Evolutionary conservation across 1,140 invertebrate genomes (phyloP).

Genomic region (Calephelis virginiensis): DNA sequence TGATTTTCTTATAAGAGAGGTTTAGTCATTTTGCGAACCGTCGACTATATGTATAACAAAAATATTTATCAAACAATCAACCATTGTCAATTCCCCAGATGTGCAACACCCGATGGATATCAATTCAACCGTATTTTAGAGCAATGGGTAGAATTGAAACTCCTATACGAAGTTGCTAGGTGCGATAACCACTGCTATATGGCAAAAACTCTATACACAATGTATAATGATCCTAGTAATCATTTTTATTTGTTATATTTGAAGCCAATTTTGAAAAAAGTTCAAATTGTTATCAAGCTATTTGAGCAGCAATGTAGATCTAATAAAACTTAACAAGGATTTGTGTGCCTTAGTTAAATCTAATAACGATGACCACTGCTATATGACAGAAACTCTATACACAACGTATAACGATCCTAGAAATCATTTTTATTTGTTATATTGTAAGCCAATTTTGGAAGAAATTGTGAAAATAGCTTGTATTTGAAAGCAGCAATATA

Average conservation of each 20-base stretch:
- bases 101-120: slow-evolving; percentile 39
- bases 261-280: slow-evolving; percentile 30
- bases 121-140: slow-evolving; percentile 22
- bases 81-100: slow-evolving; percentile 53
- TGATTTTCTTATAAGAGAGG: slow-evolving; percentile 37
- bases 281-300: slow-evolving; percentile 29
- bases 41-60: slow-evolving; percentile 41
- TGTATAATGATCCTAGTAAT: slow-evolving; percentile 28
- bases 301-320: slow-evolving; percentile 32
- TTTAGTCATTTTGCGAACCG: slow-evolving; percentile 36
- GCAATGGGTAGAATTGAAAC: slow-evolving; percentile 58
- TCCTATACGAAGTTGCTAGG: slow-evolving; percentile 30
- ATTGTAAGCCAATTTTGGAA: slow-evolving; percentile 30
- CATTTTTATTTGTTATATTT: slow-evolving; percentile 34
- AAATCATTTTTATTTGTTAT: too few relatives aligned
- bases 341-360: slow-evolving; percentile 30
- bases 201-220: slow-evolving; percentile 29
- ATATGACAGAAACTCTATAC: slow-evolving; percentile 25
- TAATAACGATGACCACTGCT: too few relatives aligned
- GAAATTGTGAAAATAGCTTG: slow-evolving; percentile 25
- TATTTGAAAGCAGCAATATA: too few relatives aligned
- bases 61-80: slow-evolving; percentile 44
- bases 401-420: slow-evolving; percentile 34
- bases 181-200: slow-evolving; percentile 30
- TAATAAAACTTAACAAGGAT: slow-evolving; percentile 33